phyloP scores from a whole-genome alignment of 1,140 invertebrate species.

The Magallana ariakensis region DNA sequence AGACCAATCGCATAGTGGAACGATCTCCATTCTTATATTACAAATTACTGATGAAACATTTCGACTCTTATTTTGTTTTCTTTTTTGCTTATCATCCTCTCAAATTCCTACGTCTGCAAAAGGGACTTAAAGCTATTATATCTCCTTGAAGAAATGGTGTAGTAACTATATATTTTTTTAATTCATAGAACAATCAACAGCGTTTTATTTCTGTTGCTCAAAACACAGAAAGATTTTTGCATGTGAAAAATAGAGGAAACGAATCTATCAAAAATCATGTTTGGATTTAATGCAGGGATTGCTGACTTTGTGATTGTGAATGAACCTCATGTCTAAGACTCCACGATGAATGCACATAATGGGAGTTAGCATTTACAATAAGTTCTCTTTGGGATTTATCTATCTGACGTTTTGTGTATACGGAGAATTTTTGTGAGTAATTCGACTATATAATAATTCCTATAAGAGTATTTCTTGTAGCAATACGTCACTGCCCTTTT shows the following conservation, averaged over 20 bases:
- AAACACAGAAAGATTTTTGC: too few relatives aligned
- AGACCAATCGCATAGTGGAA: constrained; percentile 21
- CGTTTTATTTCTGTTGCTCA: too few relatives aligned
- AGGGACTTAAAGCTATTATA: not conserved
- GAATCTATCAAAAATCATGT: not conserved
- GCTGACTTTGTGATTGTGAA: constrained; percentile 22
- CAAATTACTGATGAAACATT: constrained; percentile 38
- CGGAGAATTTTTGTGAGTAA: constrained; percentile 69
- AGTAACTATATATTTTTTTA: not conserved
- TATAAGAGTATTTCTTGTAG: not conserved
- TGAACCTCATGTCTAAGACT: not conserved
- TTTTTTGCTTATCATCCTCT: constrained; percentile 11
- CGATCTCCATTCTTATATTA: constrained; percentile 29
- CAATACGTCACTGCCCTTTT: not conserved
- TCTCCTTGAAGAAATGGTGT: constrained; percentile 26
- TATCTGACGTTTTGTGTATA: constrained; percentile 67
- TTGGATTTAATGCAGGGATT: not conserved
- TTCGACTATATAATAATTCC: not conserved
- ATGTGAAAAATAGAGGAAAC: too few relatives aligned
- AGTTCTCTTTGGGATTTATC: constrained; percentile 62
- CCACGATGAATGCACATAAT: constrained; percentile 48
- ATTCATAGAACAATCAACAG: too few relatives aligned
- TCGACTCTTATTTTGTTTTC: constrained; percentile 35
- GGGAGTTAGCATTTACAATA: constrained; percentile 63
- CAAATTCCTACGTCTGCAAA: not conserved